Percentiles rank a stretch among this genome's conserved stretches.
These are phyloP conservation scores for Rhinogobio ventralis DNA, from an alignment of 2,797 vertebrate species.

Conservation along the genomic window DNA sequence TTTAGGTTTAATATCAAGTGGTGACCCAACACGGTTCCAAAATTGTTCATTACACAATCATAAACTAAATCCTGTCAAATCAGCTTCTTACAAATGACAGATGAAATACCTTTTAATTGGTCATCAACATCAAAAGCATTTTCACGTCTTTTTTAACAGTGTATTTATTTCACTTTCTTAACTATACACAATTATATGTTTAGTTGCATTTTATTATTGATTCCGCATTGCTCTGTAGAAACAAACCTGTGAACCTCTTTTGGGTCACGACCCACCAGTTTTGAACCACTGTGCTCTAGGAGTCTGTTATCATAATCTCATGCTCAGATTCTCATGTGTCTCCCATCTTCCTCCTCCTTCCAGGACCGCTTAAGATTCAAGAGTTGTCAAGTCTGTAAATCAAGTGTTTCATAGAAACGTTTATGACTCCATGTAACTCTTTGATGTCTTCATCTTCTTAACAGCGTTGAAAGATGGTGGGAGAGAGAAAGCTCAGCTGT, in stretches of 20 bases:
- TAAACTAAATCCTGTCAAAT: background rate
- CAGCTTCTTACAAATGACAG: background rate
- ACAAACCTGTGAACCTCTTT: background rate
- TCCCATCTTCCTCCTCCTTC: constrained; percentile 35
- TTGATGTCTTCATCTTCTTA: constrained; percentile 70
- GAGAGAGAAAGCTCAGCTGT: constrained; percentile 65
- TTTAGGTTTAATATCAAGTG: background rate
- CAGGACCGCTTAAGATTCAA: constrained; percentile 47
- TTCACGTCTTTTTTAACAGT: background rate
- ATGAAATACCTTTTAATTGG: background rate
- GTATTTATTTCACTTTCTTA: background rate
- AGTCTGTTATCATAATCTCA: constrained; percentile 53
- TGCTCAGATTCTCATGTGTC: constrained; percentile 27
- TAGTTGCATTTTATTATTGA: background rate
- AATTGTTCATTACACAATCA: background rate
- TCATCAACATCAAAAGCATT: background rate
- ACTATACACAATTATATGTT: background rate
- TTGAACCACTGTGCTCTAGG: background rate
- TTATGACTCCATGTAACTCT: constrained; percentile 62
- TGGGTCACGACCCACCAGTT: background rate
- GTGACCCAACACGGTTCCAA: background rate
- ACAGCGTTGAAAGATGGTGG: constrained; percentile 51
- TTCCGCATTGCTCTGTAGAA: background rate
- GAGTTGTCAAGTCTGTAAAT: constrained; percentile 66
- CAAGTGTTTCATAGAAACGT: constrained; percentile 64